Conservation (phyloP, 2,797 vertebrate species). For the Rhynchonycteris naso region DNA sequence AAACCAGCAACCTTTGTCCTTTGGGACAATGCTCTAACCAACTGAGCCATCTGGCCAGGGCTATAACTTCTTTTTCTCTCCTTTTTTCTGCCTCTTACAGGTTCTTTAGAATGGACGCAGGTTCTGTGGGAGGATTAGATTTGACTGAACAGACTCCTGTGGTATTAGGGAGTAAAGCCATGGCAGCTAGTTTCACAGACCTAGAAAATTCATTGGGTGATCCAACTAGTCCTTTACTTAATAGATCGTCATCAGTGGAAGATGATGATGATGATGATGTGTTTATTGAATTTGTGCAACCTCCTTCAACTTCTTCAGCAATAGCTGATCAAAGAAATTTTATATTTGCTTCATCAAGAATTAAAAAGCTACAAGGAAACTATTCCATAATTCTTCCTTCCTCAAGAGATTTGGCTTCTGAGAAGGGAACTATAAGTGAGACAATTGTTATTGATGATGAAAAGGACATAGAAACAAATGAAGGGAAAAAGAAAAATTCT, state of each 20-base stretch:
- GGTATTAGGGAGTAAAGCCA: slow-evolving; percentile 86
- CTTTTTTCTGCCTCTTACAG: slow-evolving; percentile 74
- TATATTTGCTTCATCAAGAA: slow-evolving; percentile 84
- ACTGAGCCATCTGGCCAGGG: no score
- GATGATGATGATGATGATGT: slow-evolving; percentile 93
- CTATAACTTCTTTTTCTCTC: slow-evolving; percentile 40
- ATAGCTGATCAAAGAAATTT: slow-evolving; percentile 82
- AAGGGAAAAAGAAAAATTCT: slow-evolving; percentile 85
- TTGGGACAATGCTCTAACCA: no score
- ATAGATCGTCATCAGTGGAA: slow-evolving; percentile 86
- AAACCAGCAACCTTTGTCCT: no score
- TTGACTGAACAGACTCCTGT: slow-evolving; percentile 82
- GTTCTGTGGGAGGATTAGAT: slow-evolving; percentile 87
- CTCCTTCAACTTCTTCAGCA: slow-evolving; percentile 84
- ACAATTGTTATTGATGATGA: slow-evolving; percentile 99
- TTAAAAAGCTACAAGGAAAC: slow-evolving; percentile 84
- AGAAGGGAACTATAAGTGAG: slow-evolving; percentile 90
- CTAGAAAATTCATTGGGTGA: slow-evolving; percentile 87
- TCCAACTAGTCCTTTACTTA: slow-evolving; percentile 83
- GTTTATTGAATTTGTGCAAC: slow-evolving; percentile 92
- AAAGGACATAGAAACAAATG: slow-evolving; percentile 92
- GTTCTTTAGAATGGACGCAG: slow-evolving; percentile 90
- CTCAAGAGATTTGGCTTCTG: slow-evolving; percentile 85
- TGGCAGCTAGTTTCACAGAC: slow-evolving; percentile 90
- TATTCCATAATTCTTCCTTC: slow-evolving; percentile 82